Base-by-base conservation (phyloP, 2,797 vertebrate species). In the Pseudochromis fuscus region DNA sequence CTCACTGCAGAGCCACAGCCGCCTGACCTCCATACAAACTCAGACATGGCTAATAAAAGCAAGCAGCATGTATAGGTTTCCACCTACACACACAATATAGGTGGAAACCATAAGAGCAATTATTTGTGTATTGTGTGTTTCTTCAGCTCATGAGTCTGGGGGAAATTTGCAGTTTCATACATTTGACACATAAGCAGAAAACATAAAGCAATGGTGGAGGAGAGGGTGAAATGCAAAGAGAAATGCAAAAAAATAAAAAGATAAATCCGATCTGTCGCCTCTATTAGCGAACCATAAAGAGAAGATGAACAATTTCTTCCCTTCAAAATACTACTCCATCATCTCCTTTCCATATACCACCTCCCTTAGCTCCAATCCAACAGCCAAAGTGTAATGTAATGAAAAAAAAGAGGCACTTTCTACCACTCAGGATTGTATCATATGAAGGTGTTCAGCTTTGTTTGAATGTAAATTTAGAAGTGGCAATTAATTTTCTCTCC, bases 21-120 rank as follows among this genome's bases (percentile, higher is more conserved):
- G 67, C 80, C 90, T 91, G 89, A 93, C 91, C 91, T 91, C 92
- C 88, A 90, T 87, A 89, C 85, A 88, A 86, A 91, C 89, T 88
- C 82, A 83, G 71, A 84, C 65, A 71, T n/a, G 79, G 73, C 82
- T 87, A 83, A 88, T 80, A 87, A 85, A 83, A 88, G 49, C 74
- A 74, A 83, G 65, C 75, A 51, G 45, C n/a, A n/a, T n/a, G n/a
- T n/a, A n/a, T n/a, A n/a, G n/a, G n/a, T n/a, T n/a, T n/a, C n/a
- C n/a, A n/a, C n/a, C n/a, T n/a, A n/a, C n/a, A n/a, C n/a, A n/a
- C n/a, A n/a, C n/a, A n/a, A n/a, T 50, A 1, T 28, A 45, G 44
- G 18, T 21, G 50, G 9, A 38, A 56, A 70, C 12, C 13, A n/a
- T 19, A 50, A 30, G 42, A 52, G 63, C 19, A 64, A 67, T 70